These are phyloP conservation scores for Anolis apletophallus DNA, from an alignment of 2,797 vertebrate genomes.

Conservation along the genomic window DNA sequence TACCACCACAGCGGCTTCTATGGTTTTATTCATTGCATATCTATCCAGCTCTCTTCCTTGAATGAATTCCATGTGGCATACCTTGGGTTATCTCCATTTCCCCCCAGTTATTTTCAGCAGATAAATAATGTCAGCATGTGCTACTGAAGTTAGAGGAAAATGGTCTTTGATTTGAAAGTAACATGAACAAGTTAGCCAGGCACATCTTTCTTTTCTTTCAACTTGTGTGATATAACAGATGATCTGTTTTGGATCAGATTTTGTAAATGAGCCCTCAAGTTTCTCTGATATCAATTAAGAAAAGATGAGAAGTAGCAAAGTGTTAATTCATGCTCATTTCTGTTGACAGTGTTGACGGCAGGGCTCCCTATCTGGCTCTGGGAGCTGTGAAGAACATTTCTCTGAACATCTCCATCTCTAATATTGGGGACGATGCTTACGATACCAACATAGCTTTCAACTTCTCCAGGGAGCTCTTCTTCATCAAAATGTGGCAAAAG, in stretches of 20 bases:
- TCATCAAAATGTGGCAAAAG: slow-evolving; percentile 99
- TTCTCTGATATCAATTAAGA: background rate
- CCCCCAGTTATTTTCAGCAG: background rate
- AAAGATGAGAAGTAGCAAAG: background rate
- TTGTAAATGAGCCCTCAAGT: slow-evolving; percentile 2
- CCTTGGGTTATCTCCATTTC: background rate
- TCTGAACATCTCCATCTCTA: slow-evolving; percentile 92
- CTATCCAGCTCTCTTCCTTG: background rate
- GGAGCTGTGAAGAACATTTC: slow-evolving; percentile 95
- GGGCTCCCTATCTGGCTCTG: slow-evolving; percentile 87
- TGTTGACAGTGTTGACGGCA: slow-evolving; percentile 76
- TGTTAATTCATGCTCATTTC: slow-evolving; percentile 54
- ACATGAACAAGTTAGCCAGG: background rate
- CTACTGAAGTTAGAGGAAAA: background rate
- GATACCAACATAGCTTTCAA: slow-evolving; percentile 98
- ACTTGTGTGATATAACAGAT: background rate
- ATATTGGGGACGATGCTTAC: slow-evolving; percentile 94
- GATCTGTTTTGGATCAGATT: background rate
- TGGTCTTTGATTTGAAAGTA: background rate
- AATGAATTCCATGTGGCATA: background rate
- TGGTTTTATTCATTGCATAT: background rate
- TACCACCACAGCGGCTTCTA: background rate
- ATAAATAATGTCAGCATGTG: background rate
- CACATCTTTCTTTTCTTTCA: background rate
- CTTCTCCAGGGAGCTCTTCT: slow-evolving; percentile 94